Base-by-base conservation (phyloP, 2,113 vertebrate species). In the Rhinoptilus africanus region DNA sequence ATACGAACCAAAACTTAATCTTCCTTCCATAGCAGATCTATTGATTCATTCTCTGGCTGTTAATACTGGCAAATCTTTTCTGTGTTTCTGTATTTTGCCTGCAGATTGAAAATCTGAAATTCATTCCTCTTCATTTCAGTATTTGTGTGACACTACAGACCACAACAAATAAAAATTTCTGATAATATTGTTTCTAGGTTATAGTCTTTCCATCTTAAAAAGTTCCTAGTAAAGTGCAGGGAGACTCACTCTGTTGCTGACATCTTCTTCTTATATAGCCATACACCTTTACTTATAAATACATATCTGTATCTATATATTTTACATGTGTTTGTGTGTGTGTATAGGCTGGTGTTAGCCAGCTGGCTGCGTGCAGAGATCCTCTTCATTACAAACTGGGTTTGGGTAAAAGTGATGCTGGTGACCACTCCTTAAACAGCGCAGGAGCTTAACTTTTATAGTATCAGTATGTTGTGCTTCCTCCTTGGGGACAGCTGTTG, bases 161-260 rank as follows among this genome's bases (percentile, higher is more conserved):
- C 24, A 41, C 60, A 87, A 34, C 16, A 87, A 97, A 94, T 94
- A 78, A 92, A 96, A 30, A 32, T 50, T 89, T 62, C 77, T 66
- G 37, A 43, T 57, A 28, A 35, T n/a, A 32, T 22, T 57, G 8
- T 39, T 91, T 73, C 62, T 45, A 27, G 15, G 12, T 72, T 78
- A 47, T 50, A 53, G 63, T 50, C 34, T 72, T 79, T 43, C 23
- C 37, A 66, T 92, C 34, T 74, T 41, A 72, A 43, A 54, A 43
- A 8, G 22, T 43, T 88, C 27, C 59, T 51, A 37, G 48, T 45
- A 41, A 63, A 80, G 41, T 20, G 39, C 21, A 41, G 56, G 37
- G 41, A 83, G 37, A n/a, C 21, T 68, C 10, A 30, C 10, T 62
- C 12, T 74, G n/a, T 28, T 66, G 34, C 18, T 48, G 30, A 57